A percentile compares a stretch with the other conserved stretches of the same genome.
Conservation (phyloP, 2,888 invertebrate species). For the Leucania comma region DNA sequence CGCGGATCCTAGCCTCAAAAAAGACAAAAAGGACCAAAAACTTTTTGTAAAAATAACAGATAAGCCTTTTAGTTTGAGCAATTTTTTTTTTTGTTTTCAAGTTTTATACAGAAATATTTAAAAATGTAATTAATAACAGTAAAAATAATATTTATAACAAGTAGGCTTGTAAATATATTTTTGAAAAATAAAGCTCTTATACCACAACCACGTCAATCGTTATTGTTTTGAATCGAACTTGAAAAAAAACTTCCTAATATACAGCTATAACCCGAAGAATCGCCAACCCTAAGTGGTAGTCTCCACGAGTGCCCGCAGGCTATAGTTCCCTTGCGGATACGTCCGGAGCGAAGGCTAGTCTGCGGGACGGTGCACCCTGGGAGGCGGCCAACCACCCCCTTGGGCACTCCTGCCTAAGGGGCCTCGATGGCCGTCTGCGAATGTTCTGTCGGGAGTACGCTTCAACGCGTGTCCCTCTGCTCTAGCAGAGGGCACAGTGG, state of each 20-base stretch:
- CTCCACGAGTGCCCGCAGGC: no score
- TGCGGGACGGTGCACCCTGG: no score
- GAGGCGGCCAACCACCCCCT: no score
- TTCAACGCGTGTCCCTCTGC: no score
- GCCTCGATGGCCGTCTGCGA: no score
- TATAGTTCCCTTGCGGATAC: no score
- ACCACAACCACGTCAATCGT: background rate
- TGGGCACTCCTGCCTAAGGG: no score
- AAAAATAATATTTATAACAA: background rate
- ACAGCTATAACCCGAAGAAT: no score
- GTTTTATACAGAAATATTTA: background rate
- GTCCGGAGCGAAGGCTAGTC: no score
- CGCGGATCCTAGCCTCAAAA: background rate
- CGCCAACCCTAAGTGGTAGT: no score
- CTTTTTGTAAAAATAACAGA: background rate
- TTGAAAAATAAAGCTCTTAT: background rate
- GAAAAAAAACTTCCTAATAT: background rate
- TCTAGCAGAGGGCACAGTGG: no score
- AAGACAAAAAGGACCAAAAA: background rate
- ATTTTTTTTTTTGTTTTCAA: background rate
- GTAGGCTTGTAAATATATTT: background rate
- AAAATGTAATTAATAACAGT: background rate
- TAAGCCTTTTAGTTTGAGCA: background rate
- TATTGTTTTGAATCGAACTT: background rate
- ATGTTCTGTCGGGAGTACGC: no score